A percentile compares a stretch with the other conserved stretches of the same genome.
Evolutionary conservation across 2,888 invertebrate genomes (phyloP).

Genomic region (Drosophila neutralis): DNA sequence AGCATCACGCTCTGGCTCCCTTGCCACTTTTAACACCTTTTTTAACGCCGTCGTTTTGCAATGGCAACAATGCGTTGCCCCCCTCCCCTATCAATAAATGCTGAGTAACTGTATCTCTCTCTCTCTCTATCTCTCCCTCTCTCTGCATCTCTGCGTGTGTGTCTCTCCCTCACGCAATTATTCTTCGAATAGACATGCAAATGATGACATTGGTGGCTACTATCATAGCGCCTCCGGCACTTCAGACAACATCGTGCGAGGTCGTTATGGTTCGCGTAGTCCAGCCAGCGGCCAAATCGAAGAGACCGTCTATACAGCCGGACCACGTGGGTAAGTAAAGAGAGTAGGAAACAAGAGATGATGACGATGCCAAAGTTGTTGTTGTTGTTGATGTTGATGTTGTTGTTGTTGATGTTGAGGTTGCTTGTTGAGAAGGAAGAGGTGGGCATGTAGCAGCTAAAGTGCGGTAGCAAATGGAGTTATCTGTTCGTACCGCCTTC

Average conservation of each 20-base stretch:
- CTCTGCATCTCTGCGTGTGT: constrained; percentile 3
- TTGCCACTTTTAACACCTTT: constrained; percentile 63
- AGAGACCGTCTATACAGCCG: constrained; percentile 90
- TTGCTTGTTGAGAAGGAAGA: constrained; percentile 10
- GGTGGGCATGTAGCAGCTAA: constrained; percentile 10
- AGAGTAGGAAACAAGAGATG: not conserved
- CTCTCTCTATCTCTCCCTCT: constrained; percentile 8
- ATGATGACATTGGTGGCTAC: constrained; percentile 89
- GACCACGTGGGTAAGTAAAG: constrained; percentile 88
- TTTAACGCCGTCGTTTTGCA: constrained; percentile 69
- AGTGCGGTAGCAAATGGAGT: constrained; percentile 62
- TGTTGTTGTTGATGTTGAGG: not conserved
- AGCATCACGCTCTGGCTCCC: constrained; percentile 50
- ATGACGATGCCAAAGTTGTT: not conserved
- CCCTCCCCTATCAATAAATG: not conserved
- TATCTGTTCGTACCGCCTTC: constrained; percentile 55
- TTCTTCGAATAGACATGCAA: constrained; percentile 83
- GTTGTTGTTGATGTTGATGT: not conserved
- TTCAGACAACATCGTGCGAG: constrained; percentile 89
- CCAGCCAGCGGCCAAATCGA: constrained; percentile 89
- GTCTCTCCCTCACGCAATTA: constrained; percentile 49
- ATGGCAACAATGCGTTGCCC: constrained; percentile 51
- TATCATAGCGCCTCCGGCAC: constrained; percentile 89
- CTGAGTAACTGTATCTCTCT: constrained; percentile 42
- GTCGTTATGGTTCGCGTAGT: constrained; percentile 90